Percentiles rank a stretch among this genome's conserved stretches.
These are phyloP conservation scores for Molossus alvarezi DNA, from an alignment of 2,797 vertebrate genomes.

Conservation along the genomic window DNA sequence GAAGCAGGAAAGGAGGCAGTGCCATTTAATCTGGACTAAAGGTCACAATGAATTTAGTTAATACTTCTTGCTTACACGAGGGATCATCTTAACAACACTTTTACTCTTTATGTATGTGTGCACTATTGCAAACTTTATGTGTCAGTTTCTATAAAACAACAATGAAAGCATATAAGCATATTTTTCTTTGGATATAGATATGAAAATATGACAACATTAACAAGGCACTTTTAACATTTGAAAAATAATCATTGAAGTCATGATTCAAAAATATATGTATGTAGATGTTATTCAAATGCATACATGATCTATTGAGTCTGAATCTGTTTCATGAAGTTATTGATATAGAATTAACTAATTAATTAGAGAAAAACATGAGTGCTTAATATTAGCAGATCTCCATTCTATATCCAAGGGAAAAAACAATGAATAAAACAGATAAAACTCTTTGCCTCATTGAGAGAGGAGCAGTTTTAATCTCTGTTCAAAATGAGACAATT, in stretches of 20 bases:
- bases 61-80: background rate
- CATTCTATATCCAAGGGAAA: background rate
- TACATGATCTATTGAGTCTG: background rate
- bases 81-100: background rate
- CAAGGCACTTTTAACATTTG: background rate
- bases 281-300: background rate
- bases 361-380: background rate
- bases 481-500: conserved; percentile 9
- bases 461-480: background rate
- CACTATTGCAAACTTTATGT: background rate
- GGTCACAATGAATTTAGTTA: background rate
- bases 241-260: conserved; percentile 3
- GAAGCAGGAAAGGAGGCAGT: background rate
- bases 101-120: background rate
- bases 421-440: background rate
- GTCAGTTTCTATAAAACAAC: background rate
- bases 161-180: background rate
- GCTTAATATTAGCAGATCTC: background rate
- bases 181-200: background rate
- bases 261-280: background rate
- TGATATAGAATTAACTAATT: background rate
- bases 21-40: background rate
- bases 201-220: background rate
- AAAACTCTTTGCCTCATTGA: background rate
- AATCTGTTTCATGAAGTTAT: background rate